phyloP scores from a whole-genome alignment of 2,797 vertebrate genomes.

The Lagocephalus sceleratus region DNA sequence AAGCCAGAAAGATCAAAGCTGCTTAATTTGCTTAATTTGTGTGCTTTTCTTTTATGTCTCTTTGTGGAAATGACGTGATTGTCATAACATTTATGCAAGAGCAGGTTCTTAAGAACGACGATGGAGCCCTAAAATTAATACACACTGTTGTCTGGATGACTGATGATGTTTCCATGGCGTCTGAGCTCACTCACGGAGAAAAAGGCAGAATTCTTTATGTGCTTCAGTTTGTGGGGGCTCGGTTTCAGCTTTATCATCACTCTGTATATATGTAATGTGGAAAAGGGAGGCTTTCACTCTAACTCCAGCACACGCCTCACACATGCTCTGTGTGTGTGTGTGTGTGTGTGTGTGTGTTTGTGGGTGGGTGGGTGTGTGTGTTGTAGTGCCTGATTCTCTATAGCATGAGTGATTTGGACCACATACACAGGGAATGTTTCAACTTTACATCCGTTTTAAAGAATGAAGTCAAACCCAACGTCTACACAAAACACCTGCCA shows the following conservation, averaged over 20 bases:
- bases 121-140: conserved; percentile 33
- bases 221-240: conserved; percentile 8
- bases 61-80: conserved; percentile 37
- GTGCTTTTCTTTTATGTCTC: conserved; percentile 7
- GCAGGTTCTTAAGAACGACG: conserved; percentile 46
- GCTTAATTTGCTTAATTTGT: too few relatives aligned
- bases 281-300: conserved; percentile 13
- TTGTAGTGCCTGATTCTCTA: conserved; percentile 14
- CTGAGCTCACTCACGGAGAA: conserved; percentile 18
- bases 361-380: too few relatives aligned
- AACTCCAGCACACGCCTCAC: neutral
- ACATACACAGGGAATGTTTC: conserved; percentile 52
- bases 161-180: conserved; percentile 31
- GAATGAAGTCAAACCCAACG: conserved; percentile 32
- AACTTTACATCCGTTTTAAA: conserved; percentile 43
- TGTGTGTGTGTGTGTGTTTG: too few relatives aligned
- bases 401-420: conserved; percentile 54
- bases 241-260: conserved; percentile 24
- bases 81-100: conserved; percentile 60
- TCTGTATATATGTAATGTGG: conserved; percentile 5
- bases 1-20: conserved; percentile 30
- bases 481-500: conserved; percentile 10
- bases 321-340: conserved; percentile 6
- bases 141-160: conserved; percentile 45
- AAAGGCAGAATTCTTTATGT: conserved; percentile 2